Evolutionary conservation across 2,797 vertebrate genomes (phyloP).

Genomic region (Cetoscarus ocellatus): DNA sequence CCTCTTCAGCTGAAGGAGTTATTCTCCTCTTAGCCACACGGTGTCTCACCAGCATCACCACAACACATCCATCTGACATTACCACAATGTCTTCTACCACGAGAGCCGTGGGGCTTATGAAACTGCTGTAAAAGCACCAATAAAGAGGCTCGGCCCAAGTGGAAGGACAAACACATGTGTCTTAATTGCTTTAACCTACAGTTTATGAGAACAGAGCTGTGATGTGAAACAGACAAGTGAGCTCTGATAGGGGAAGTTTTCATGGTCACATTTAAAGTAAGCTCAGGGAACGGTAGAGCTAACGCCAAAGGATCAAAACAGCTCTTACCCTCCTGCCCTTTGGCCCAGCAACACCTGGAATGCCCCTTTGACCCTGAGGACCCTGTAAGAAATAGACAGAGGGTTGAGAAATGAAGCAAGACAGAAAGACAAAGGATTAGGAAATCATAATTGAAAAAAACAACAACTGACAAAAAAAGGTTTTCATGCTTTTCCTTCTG

Average conservation of each 20-base stretch:
- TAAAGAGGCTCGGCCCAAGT: conserved; percentile 30
- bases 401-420: neutral
- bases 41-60: conserved; percentile 64
- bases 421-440: neutral
- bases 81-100: conserved; percentile 6
- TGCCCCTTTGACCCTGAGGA: conserved; percentile 88
- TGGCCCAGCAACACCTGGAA: conserved; percentile 85
- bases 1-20: conserved; percentile 15
- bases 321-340: conserved; percentile 93
- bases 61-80: conserved; percentile 20
- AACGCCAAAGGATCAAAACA: conserved; percentile 10
- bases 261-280: conserved; percentile 19
- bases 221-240: conserved; percentile 35
- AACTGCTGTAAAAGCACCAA: conserved; percentile 41
- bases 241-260: conserved; percentile 17
- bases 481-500: conserved; percentile 13
- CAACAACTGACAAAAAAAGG: neutral
- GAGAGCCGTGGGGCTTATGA: conserved; percentile 24
- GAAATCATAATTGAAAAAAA: neutral
- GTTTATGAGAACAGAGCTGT: conserved; percentile 40
- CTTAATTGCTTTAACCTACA: conserved; percentile 45
- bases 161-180: conserved; percentile 43
- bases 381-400: conserved; percentile 81
- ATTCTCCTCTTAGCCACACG: conserved; percentile 63
- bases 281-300: conserved; percentile 4